These are phyloP conservation scores for Python bivittatus DNA, from an alignment of 2,113 vertebrate genomes.

Conservation along the genomic window DNA sequence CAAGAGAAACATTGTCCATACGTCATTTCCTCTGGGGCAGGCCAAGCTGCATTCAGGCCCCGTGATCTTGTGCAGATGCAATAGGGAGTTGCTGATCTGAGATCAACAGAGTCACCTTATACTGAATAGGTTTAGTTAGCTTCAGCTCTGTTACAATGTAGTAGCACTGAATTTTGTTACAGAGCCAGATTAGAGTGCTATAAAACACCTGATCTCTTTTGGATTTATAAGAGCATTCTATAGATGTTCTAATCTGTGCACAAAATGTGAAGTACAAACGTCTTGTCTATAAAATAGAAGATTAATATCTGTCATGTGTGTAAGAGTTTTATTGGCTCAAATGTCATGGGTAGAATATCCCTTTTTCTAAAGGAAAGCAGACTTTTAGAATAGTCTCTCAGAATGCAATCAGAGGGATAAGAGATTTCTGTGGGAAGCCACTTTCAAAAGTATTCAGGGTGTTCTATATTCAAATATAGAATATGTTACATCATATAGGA, in stretches of 20 bases:
- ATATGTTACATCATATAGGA: constrained; percentile 50
- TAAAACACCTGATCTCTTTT: background rate
- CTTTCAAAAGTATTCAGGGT: constrained; percentile 48
- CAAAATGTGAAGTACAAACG: background rate
- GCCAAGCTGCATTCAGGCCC: background rate
- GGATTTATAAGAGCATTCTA: background rate
- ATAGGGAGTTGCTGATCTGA: background rate
- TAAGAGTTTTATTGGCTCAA: constrained; percentile 24
- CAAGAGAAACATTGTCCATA: background rate
- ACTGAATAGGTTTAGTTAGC: background rate
- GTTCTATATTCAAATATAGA: constrained; percentile 49
- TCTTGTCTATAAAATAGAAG: background rate
- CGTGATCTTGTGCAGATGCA: background rate
- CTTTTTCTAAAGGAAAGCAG: constrained; percentile 47
- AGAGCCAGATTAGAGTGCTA: background rate
- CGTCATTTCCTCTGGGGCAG: background rate
- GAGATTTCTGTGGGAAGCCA: constrained; percentile 32
- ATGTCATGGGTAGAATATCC: constrained; percentile 43
- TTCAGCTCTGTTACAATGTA: background rate
- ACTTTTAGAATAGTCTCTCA: constrained; percentile 53
- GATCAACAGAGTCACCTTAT: background rate
- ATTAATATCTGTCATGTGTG: accelerated
- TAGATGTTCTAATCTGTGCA: background rate
- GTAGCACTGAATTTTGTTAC: background rate
- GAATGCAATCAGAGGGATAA: background rate